Percentiles rank a stretch among this genome's conserved stretches.
phyloP scores from a whole-genome alignment of 2,113 vertebrate species.

The Ranitomeya variabilis region DNA sequence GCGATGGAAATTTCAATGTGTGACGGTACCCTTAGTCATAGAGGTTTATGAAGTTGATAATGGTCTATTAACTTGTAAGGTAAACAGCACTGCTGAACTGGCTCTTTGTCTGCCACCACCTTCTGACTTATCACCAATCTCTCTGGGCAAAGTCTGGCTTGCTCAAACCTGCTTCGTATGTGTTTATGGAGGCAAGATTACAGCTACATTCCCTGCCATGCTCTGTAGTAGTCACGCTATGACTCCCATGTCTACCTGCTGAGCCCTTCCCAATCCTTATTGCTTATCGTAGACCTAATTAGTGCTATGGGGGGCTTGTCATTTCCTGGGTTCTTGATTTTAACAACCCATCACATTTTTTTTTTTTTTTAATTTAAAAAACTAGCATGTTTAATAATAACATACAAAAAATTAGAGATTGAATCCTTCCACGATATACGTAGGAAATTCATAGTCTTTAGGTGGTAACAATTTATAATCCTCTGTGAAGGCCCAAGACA shows the following conservation, averaged over 20 bases:
- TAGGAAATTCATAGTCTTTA: not conserved
- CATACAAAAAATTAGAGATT: not conserved
- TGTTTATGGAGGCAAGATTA: constrained; percentile 49
- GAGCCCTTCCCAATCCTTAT: not conserved
- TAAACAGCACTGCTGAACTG: constrained; percentile 29
- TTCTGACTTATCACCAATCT: constrained; percentile 14
- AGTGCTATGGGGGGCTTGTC: not conserved
- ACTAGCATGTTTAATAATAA: not conserved
- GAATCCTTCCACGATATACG: not conserved
- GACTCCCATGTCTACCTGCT: constrained; percentile 7
- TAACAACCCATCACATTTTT: not conserved
- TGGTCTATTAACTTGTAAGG: constrained; percentile 32
- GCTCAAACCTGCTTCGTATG: constrained; percentile 16
- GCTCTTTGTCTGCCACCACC: constrained; percentile 39
- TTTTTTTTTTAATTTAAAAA: not conserved
- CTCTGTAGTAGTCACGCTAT: constrained; percentile 1
- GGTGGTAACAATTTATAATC: not conserved
- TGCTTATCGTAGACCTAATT: not conserved
- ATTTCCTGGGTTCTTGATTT: not conserved
- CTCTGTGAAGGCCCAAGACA: not conserved
- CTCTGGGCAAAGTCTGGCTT: constrained; percentile 43
- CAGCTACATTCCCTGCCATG: constrained; percentile 35
- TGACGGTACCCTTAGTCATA: constrained; percentile 47
- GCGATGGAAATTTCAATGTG: too few species aligned
- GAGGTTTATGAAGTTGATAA: constrained; percentile 37